Percentiles rank a stretch among this genome's conserved stretches.
Conservation (phyloP, 2,888 invertebrate genomes). For the Drosophila multiciliata region DNA sequence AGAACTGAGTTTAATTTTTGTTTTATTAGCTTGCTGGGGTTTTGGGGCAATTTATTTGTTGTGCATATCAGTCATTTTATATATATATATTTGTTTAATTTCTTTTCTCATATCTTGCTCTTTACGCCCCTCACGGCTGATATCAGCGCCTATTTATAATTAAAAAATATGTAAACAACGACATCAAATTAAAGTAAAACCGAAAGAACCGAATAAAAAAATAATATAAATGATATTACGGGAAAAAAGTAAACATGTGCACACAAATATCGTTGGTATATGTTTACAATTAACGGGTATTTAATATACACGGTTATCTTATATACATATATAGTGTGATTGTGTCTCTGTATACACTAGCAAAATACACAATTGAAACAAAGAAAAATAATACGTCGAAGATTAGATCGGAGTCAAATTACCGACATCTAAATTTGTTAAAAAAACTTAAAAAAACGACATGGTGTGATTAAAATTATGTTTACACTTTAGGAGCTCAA, state of each 20-base stretch:
- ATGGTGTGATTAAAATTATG: too few relatives aligned
- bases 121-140: conserved; percentile 14
- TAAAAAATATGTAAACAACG: conserved; percentile 51
- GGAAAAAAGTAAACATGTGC: conserved; percentile 29
- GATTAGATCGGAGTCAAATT: not conserved
- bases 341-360: conserved; percentile 17
- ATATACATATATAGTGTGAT: conserved; percentile 5
- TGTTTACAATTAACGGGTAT: conserved; percentile 4
- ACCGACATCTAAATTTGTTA: not conserved
- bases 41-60: conserved; percentile 17
- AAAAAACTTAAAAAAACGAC: not conserved
- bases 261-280: conserved; percentile 20
- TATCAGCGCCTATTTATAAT: conserved; percentile 62
- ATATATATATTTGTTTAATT: conserved; percentile 7
- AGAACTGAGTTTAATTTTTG: conserved; percentile 7
- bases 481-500: not conserved
- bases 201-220: not conserved
- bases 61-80: conserved; percentile 20
- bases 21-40: conserved; percentile 1
- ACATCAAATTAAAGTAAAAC: conserved; percentile 39
- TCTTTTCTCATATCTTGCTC: not conserved
- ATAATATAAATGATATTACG: conserved; percentile 10
- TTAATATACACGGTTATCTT: conserved; percentile 12
- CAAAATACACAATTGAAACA: conserved; percentile 26
- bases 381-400: conserved; percentile 1